These are phyloP conservation scores for Auanema sp. DNA, from an alignment of 2,888 invertebrate species.

Conservation along the genomic window DNA sequence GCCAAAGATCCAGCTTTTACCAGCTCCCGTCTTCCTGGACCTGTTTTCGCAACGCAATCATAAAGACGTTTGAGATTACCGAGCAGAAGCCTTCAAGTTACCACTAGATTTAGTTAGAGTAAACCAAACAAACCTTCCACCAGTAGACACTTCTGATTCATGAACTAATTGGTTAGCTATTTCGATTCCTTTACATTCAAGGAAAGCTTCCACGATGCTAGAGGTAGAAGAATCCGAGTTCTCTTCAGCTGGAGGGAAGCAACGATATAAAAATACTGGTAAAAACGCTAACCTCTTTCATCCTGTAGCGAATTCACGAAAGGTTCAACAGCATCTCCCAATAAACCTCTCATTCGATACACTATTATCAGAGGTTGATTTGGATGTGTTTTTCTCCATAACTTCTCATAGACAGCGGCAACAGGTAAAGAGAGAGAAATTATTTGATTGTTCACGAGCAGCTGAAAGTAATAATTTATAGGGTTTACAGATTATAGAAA, in stretches of 20 bases:
- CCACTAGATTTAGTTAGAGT: neutral
- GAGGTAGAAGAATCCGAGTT: too few species aligned
- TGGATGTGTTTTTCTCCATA: conserved; percentile 83
- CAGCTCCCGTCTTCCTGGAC: conserved; percentile 74
- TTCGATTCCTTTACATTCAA: too few species aligned
- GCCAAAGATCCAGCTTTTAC: conserved; percentile 23
- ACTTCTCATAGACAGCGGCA: conserved; percentile 73
- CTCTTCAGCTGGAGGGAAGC: too few species aligned
- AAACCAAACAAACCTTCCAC: too few species aligned
- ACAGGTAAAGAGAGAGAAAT: conserved; percentile 94
- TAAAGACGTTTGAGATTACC: conserved; percentile 85
- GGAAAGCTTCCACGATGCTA: too few species aligned
- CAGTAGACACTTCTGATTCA: too few species aligned
- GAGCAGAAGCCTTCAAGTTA: conserved; percentile 24
- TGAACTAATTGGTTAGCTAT: too few species aligned
- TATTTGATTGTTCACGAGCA: conserved; percentile 95
- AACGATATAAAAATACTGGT: neutral
- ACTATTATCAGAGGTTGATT: conserved; percentile 88
- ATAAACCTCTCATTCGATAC: conserved; percentile 92
- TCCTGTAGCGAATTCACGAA: conserved; percentile 90
- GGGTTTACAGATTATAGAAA: neutral
- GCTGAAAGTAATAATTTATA: conserved; percentile 52
- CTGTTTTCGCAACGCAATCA: conserved; percentile 75
- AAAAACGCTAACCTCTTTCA: conserved; percentile 69
- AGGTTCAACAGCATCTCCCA: conserved; percentile 98